These are phyloP conservation scores for Pachypanchax playfairii DNA, from an alignment of 2,113 vertebrate genomes.

Conservation along the genomic window DNA sequence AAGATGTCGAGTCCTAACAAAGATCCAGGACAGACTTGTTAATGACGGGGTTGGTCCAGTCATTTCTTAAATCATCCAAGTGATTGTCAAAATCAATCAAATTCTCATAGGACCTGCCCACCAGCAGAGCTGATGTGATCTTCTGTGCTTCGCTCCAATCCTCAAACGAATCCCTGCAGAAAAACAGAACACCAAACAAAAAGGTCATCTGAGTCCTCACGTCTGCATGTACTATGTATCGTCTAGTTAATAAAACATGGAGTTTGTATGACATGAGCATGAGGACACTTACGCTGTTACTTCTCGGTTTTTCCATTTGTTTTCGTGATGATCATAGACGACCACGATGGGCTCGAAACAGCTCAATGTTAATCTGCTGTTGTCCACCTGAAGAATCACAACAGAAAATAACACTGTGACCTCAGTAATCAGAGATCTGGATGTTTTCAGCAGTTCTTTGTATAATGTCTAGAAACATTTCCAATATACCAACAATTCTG, in stretches of 20 bases:
- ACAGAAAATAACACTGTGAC: neutral
- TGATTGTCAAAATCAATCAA: constrained; percentile 98
- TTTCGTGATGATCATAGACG: constrained; percentile 93
- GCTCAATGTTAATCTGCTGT: constrained; percentile 89
- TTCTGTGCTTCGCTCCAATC: constrained; percentile 95
- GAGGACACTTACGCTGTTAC: constrained; percentile 85
- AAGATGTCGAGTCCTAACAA: constrained; percentile 79
- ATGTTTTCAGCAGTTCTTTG: neutral
- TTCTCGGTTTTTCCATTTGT: constrained; percentile 94
- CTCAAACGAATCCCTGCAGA: constrained; percentile 91
- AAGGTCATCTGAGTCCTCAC: neutral
- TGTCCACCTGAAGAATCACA: constrained; percentile 85
- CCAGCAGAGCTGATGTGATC: constrained; percentile 88
- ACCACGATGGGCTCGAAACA: constrained; percentile 88
- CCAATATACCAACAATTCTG: neutral
- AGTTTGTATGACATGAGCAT: neutral
- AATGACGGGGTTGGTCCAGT: constrained; percentile 98
- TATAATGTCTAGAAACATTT: neutral
- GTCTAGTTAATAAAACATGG: constrained; percentile 3
- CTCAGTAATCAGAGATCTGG: neutral
- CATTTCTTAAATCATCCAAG: constrained; percentile 95
- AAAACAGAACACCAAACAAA: constrained; percentile 16
- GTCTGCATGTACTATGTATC: no score
- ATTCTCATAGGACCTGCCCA: constrained; percentile 89
- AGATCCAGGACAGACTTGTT: constrained; percentile 96